A percentile compares a stretch with the other conserved stretches of the same genome.
Conservation (phyloP, 2,113 vertebrate species). For the Syngnathoides biaculeatus region DNA sequence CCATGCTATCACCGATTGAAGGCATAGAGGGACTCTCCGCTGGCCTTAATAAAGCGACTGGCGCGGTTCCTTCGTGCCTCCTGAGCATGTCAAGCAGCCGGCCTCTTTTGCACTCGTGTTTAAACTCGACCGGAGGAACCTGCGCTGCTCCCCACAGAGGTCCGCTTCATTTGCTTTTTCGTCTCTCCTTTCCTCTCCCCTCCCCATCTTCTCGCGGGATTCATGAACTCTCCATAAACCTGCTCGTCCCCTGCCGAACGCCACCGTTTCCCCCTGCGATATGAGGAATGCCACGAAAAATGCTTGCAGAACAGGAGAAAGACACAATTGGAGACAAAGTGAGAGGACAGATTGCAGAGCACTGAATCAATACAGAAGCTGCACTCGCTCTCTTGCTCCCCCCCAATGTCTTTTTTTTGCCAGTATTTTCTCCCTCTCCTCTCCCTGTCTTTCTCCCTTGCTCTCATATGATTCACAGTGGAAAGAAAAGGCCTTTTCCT, state of each 20-base stretch:
- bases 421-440: not conserved
- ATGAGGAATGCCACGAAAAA: constrained; percentile 30
- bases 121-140: constrained; percentile 75
- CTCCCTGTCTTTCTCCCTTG: constrained; percentile 24
- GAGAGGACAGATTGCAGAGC: constrained; percentile 76
- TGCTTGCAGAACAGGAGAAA: constrained; percentile 69
- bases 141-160: constrained; percentile 59
- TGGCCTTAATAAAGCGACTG: constrained; percentile 22
- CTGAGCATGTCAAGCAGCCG: constrained; percentile 43
- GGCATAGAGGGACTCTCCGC: constrained; percentile 13
- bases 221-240: constrained; percentile 69
- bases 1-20: constrained; percentile 20
- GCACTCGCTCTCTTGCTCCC: constrained; percentile 34
- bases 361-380: constrained; percentile 75
- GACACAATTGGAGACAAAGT: constrained; percentile 46
- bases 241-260: constrained; percentile 69
- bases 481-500: constrained; percentile 80
- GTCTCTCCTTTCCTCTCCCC: constrained; percentile 23
- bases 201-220: constrained; percentile 66
- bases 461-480: constrained; percentile 79
- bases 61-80: constrained; percentile 19
- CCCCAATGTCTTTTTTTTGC: constrained; percentile 3
- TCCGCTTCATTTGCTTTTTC: constrained; percentile 46
- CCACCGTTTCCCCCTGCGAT: constrained; percentile 68
- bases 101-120: constrained; percentile 53